Percentiles rank a stretch among this genome's conserved stretches.
Conservation (phyloP, 2,888 invertebrate genomes). For the Diachrysia chrysitis region DNA sequence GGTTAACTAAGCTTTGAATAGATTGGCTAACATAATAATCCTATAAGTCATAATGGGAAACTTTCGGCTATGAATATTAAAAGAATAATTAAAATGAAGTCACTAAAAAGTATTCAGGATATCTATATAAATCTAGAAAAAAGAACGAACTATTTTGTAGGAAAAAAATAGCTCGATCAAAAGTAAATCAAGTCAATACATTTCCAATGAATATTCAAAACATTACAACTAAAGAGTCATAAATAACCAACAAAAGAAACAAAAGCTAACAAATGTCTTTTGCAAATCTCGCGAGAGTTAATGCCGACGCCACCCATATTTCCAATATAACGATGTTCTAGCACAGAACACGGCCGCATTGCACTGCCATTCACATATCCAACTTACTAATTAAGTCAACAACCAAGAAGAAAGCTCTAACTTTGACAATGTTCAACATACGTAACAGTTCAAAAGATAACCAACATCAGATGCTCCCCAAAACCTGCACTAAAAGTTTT, state of each 20-base stretch:
- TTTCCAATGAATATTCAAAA: conserved; percentile 46
- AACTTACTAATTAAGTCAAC: conserved; percentile 88
- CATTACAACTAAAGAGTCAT: conserved; percentile 32
- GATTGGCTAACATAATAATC: background rate
- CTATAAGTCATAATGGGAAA: no score
- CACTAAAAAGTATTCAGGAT: no score
- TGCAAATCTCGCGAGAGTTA: conserved; percentile 68
- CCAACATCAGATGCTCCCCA: conserved; percentile 69
- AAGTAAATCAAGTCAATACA: background rate
- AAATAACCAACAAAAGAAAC: conserved; percentile 57
- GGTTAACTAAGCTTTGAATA: background rate
- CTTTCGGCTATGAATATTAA: no score
- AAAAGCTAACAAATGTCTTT: conserved; percentile 65
- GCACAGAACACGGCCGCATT: conserved; percentile 79
- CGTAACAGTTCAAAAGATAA: conserved; percentile 77
- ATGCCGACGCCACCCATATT: conserved; percentile 81
- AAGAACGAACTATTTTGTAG: background rate
- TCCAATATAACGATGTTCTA: conserved; percentile 87
- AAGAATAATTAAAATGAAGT: no score
- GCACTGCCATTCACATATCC: conserved; percentile 89
- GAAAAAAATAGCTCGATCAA: background rate
- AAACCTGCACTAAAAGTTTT: conserved; percentile 31
- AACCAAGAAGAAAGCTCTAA: conserved; percentile 86
- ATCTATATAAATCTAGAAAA: no score
- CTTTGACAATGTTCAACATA: conserved; percentile 88